phyloP scores from a whole-genome alignment of 92 coral and sea anemone species.

The Umimayanthus kanabou region DNA sequence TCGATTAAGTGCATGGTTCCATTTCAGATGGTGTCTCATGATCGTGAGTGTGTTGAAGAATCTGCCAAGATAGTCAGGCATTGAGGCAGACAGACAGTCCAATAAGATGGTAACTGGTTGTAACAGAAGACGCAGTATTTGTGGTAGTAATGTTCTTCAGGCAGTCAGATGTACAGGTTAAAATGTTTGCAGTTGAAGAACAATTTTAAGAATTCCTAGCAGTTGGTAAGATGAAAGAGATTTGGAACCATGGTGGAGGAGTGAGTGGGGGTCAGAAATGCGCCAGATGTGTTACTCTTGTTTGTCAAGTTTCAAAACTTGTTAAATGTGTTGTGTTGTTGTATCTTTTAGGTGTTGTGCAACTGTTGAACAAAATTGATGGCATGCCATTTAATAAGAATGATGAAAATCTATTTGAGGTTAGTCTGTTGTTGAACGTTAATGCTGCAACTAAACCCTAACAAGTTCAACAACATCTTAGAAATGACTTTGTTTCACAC shows the following conservation, averaged over 20 bases:
- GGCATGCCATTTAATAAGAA: conserved; percentile 91
- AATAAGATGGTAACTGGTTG: not conserved
- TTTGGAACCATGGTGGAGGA: not conserved
- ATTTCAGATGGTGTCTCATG: not conserved
- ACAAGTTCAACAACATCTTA: not conserved
- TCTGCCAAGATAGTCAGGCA: conserved; percentile 12
- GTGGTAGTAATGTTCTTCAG: not conserved
- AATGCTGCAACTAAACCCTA: not conserved
- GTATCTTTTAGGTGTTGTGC: conserved; percentile 83
- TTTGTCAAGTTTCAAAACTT: not conserved
- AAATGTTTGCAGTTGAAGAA: not conserved
- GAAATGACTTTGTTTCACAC: not conserved
- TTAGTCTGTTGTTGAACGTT: not conserved
- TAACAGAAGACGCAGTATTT: not conserved
- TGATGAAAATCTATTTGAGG: conserved; percentile 98
- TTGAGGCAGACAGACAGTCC: conserved; percentile 24
- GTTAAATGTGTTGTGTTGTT: not conserved
- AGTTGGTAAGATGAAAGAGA: not conserved
- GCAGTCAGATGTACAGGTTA: not conserved
- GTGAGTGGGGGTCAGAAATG: not conserved
- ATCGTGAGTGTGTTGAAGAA: not conserved
- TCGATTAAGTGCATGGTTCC: not conserved
- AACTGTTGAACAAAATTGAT: conserved; percentile 94
- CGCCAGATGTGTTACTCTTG: too few relatives aligned
- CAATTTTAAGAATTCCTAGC: too few relatives aligned